These are phyloP conservation scores for Rhegmatorhina hoffmannsi DNA, from an alignment of 2,113 vertebrate species.

Conservation along the genomic window DNA sequence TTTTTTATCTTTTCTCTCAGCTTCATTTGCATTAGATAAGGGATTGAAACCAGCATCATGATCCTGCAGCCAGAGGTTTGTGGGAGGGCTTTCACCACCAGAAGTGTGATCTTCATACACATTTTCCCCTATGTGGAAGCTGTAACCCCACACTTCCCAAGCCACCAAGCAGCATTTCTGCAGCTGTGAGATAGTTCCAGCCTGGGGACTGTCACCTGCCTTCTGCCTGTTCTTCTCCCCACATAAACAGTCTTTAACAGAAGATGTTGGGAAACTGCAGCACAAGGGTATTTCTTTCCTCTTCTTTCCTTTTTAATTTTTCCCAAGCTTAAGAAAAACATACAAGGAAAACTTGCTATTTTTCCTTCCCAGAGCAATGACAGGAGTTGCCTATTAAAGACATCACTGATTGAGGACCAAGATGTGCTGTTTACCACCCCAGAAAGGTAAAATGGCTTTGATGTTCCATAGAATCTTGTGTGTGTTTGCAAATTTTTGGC, in stretches of 20 bases:
- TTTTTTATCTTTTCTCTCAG: background rate
- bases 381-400: background rate
- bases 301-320: background rate
- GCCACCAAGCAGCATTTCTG: background rate
- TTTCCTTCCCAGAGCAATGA: background rate
- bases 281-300: background rate
- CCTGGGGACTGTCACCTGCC: background rate
- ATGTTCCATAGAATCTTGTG: too few species aligned
- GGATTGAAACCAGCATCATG: background rate
- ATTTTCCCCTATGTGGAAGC: background rate
- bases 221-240: background rate
- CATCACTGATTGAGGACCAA: background rate
- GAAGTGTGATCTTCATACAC: accelerated
- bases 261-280: background rate
- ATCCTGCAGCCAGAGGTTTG: background rate
- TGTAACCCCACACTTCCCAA: background rate
- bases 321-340: background rate
- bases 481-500: background rate
- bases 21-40: background rate
- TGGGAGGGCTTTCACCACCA: background rate
- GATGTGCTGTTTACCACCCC: background rate
- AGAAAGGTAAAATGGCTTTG: background rate
- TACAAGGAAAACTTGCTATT: background rate
- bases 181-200: background rate
- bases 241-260: background rate